Evolutionary conservation across 2,113 vertebrate genomes (phyloP), one percentile per base, ranked within the genome.

Genomic region (Nymphicus hollandicus): DNA sequence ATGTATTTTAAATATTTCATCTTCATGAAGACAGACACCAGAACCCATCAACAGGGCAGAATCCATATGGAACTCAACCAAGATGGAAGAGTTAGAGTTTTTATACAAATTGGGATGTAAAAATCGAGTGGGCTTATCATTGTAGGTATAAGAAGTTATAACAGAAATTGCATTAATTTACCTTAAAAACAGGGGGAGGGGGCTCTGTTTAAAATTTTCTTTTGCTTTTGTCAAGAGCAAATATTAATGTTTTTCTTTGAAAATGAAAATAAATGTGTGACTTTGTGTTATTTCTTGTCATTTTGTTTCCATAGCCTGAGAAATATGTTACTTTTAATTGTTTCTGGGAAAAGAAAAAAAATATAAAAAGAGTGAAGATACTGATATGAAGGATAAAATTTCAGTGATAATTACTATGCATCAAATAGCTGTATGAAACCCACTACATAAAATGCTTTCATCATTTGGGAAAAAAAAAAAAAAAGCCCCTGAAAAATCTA

Each of bases 161-260:
- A 41, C 3, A 86, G 37, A 77, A 74, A 74, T 31, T 33, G 4
- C 7, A 60, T 74, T 88, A 35, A 77, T 86, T 95, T 83, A 58
- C 64, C 5, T 11, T 33, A 47, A 73, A 93, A 58, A 58, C 14
- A 35, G 33, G 33, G 13, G 33, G 56, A 58, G 22, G 33, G 33
- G 56, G 9, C 33, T 58, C 71, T 70, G 19, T 61, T 84, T 72
- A 89, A 90, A 95, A 93, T 88, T 73, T 93, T 84, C 39, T 7
- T 91, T 93, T 90, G 35, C 29, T 91, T 96, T 94, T 92, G 50
- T 93, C 90, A 90, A 81, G 61, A 95, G 60, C 4, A 88, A 95
- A 96, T 93, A 95, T 71, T 95, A 90, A 83, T 86, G 83, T 86
- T 94, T 96, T 94, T 88, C 90, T 96, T 96, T 96, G 93, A 96